These are phyloP conservation scores for Athrips mouffetella DNA, from an alignment of 2,888 invertebrate species.

Conservation along the genomic window DNA sequence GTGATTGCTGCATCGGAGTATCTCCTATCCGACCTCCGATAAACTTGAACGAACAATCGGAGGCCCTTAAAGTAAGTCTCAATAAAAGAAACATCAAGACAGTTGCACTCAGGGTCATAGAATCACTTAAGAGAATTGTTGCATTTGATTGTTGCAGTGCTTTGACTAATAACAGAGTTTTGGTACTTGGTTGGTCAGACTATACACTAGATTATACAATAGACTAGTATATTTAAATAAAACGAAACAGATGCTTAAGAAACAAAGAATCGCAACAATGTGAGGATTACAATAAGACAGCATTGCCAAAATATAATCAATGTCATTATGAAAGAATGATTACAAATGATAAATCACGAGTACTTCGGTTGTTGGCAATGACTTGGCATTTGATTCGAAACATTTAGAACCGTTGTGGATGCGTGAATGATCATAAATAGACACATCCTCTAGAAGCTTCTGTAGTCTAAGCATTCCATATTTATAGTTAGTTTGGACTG, in stretches of 20 bases:
- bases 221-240: too few relatives aligned
- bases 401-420: constrained; percentile 48
- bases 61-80: constrained; percentile 84
- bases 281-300: too few relatives aligned
- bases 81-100: constrained; percentile 12
- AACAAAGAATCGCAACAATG: not conserved
- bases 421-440: constrained; percentile 46
- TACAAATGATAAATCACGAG: constrained; percentile 42
- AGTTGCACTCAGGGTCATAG: constrained; percentile 4
- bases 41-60: constrained; percentile 84
- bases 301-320: constrained; percentile 32
- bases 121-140: not conserved
- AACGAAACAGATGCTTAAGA: not conserved
- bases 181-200: too few relatives aligned
- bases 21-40: constrained; percentile 87
- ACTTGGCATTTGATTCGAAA: constrained; percentile 52
- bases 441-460: constrained; percentile 42
- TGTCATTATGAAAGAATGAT: constrained; percentile 38
- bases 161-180: too few relatives aligned
- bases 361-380: constrained; percentile 57
- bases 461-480: not conserved
- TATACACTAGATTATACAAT: too few relatives aligned
- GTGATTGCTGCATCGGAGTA: constrained; percentile 82
- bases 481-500: too few relatives aligned
- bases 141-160: not conserved